Base-by-base conservation (phyloP, 2,888 invertebrate genomes). In the Lochmaea capreae region DNA sequence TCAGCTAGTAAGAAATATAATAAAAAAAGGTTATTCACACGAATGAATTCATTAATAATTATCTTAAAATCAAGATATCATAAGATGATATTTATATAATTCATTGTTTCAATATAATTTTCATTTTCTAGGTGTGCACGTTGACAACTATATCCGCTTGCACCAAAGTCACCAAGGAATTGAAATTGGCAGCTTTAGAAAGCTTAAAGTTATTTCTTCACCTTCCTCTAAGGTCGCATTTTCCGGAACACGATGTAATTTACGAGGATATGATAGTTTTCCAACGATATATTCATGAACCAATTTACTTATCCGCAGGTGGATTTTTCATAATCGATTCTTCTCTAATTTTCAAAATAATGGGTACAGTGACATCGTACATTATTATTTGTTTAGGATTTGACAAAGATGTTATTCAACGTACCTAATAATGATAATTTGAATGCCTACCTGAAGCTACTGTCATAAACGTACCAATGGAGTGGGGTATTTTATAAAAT, bases 281-380 rank as follows among this genome's bases (percentile, higher is more conserved):
- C 9, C 65, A 73, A 49, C 58, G 43, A 22, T 26, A 58, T 12
- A 54, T 74, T 4, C 72, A 71, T 63, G 65, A 68, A 59, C 66
- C 70, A 11, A 54, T 66, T 0, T 22, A 58, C 49, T 75, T 76
- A 54, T 67, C 74, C 0, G 77, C 78, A 3, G 75, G 74, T 5
- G 74, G 73, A 18, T 78, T 75, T 75, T 79, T 76, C 46, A 62
- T n/a, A 12, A 66, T 77, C 5, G 75, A 79, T 54, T 75, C 66
- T 67, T 49, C 72, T 1, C 57, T 72, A 11, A 66, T 78, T 22
- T 77, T 78, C 33, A 66, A 66, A 26, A 67, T 76, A 33, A 59
- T 77, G 49, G 68, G 74, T 8, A 68, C 76, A 1, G 69, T 77
- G 12, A 71, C 73, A 1, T 71, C 79, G 3, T 72, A 76, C 59